Percentiles rank a stretch among this genome's conserved stretches.
Conservation (phyloP, 2,113 vertebrate species). For the Zeus faber region DNA sequence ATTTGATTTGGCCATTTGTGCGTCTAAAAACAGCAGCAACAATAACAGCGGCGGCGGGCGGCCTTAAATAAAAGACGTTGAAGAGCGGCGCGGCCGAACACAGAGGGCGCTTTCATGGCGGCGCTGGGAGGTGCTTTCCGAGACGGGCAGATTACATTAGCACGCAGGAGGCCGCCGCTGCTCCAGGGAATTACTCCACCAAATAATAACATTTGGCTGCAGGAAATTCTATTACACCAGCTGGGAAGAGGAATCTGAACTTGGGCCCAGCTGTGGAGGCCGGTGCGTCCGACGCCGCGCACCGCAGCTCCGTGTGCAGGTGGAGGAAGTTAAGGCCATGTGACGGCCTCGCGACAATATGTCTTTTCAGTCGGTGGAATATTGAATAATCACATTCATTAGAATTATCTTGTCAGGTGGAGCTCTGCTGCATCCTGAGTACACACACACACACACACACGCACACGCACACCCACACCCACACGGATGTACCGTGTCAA, state of each 20-base stretch:
- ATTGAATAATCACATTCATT: too few species aligned
- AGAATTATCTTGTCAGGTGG: too few species aligned
- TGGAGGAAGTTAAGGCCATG: neutral
- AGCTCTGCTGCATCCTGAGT: constrained; percentile 11
- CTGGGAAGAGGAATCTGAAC: constrained; percentile 41
- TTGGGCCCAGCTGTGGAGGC: constrained; percentile 43
- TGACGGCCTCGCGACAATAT: too few species aligned
- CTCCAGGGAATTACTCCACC: constrained; percentile 58
- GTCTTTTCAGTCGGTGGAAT: too few species aligned
- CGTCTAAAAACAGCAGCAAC: constrained; percentile 11
- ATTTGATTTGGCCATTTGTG: too few species aligned
- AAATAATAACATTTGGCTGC: constrained; percentile 74
- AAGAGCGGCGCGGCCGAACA: constrained; percentile 18
- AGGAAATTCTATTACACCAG: constrained; percentile 71
- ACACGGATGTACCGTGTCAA: constrained; percentile 86
- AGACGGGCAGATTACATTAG: constrained; percentile 68
- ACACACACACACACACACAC: too few species aligned
- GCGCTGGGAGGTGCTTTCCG: constrained; percentile 29
- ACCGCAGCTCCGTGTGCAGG: constrained; percentile 2
- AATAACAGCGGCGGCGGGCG: constrained; percentile 7
- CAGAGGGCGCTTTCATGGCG: constrained; percentile 44
- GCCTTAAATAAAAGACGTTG: too few species aligned
- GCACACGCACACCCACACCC: too few species aligned
- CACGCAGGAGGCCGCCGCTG: constrained; percentile 55
- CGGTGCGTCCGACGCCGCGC: too few species aligned